Base-by-base conservation (phyloP, 1,140 invertebrate genomes). In the Antheraea mylitta region DNA sequence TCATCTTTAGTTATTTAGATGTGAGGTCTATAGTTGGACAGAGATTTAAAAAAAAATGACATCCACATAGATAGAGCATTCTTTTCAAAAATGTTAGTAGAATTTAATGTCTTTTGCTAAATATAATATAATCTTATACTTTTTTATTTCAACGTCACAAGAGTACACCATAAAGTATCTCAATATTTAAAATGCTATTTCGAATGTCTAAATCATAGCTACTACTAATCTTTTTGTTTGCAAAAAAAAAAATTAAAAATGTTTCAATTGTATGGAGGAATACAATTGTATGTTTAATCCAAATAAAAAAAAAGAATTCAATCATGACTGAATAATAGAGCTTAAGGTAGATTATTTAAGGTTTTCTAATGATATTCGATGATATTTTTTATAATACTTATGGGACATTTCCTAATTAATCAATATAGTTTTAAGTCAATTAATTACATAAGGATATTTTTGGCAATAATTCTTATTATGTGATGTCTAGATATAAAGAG, bases 381-480 rank as follows among this genome's bases (percentile, higher is more conserved):
- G 45, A 53, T 86, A 81, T 86, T 84, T 63, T 82, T 81, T 79
- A 77, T 82, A 81, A 68, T 53, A 67, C 75, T 74, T 69, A 75
- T 75, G 64, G 67, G 71, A 73, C 68, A 75, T 71, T 69, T 73
- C 73, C 45, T 53, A 53, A 53, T 61, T 69, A 75, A 68, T 58
- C 66, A 13, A 2, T 16, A 53, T 77, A 76, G 69, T 36, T 71
- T 61, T 81, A 84, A 84, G 79, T 81, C 74, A 80, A 80, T 83
- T 83, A 78, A 58, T 6, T 53, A 16, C 5, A 53, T 73, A 72
- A 62, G 59, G 64, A 53, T 53, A 53, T 53, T 16, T 53, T 53
- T 53, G 45, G 86, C 84, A 88, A 86, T 86, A 88, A 16, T 63
- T 53, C 13, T 75, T 79, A 77, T 66, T 68, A 80, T 87, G 81